These are phyloP conservation scores for Drosophila pseudoobscura DNA, from an alignment of 1,140 invertebrate genomes.

Conservation along the genomic window DNA sequence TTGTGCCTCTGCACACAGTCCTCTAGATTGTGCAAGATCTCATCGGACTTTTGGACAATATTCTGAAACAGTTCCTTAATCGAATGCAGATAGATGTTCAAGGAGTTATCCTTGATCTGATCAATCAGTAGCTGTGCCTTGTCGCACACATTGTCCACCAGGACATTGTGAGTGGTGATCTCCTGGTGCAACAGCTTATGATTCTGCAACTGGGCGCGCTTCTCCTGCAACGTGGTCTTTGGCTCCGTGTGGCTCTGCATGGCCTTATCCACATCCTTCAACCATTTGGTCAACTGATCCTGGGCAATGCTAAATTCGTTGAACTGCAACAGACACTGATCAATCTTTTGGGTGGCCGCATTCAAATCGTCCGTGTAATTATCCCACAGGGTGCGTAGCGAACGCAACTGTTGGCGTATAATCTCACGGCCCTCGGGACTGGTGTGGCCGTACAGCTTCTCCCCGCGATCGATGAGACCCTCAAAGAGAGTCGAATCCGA, in stretches of 20 bases:
- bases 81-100: slow-evolving; percentile 94
- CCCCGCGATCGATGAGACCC: slow-evolving; percentile 93
- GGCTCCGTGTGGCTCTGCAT: slow-evolving; percentile 96
- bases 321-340: slow-evolving; percentile 94
- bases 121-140: slow-evolving; percentile 95
- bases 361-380: slow-evolving; percentile 93
- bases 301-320: slow-evolving; percentile 94
- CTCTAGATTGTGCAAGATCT: slow-evolving; percentile 92
- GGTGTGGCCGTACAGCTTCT: slow-evolving; percentile 96
- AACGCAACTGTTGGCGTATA: slow-evolving; percentile 93
- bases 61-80: slow-evolving; percentile 95
- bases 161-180: slow-evolving; percentile 94
- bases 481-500: slow-evolving; percentile 93
- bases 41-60: slow-evolving; percentile 94
- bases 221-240: slow-evolving; percentile 96
- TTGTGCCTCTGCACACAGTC: slow-evolving; percentile 94
- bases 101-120: slow-evolving; percentile 93
- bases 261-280: slow-evolving; percentile 94
- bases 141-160: slow-evolving; percentile 95
- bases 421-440: slow-evolving; percentile 96
- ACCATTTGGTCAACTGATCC: slow-evolving; percentile 96
- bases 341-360: slow-evolving; percentile 90
- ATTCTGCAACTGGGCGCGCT: slow-evolving; percentile 96
- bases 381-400: slow-evolving; percentile 93
- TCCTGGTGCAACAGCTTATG: slow-evolving; percentile 98